Evolutionary conservation across 2,888 invertebrate species (phyloP), one percentile per base, ranked within the genome.

Genomic region (Protophormia terraenovae): DNA sequence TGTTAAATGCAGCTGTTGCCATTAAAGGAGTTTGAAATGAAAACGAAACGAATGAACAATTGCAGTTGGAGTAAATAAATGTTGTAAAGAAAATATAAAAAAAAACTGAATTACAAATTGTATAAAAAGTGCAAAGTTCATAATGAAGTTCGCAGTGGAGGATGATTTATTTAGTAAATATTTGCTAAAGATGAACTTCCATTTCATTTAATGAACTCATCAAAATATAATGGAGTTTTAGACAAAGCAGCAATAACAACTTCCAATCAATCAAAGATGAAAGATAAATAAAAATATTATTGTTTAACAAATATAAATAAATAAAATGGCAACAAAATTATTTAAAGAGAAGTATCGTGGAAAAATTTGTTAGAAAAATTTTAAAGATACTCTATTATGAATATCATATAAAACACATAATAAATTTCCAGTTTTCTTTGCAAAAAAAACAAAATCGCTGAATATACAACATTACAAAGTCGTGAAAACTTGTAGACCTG

Each of bases 1-100:
- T 78, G 85, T 85, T 85, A 79, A 82, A 79, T 85, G 82, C 85
- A 85, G 85, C 85, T 85, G 85, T 82, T 82, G 82, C 82, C 78
- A 53, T 78, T 78, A 73, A 81, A 84, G 77, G 55, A 82, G 81
- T 69, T 64, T 10, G 8, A 64, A 80, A 58, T 29, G 32, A 66
- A 80, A 73, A 58, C 24, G 24, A 64, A 60, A 50, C 60, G 55
- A 45, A 32, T 32, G 45, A 50, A 67, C 75, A 67, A 72, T 77
- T 80, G 76, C 58, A 76, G 64, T 62, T 79, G 47, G 14, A 69
- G 38, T 14, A 71, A 29, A 64, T n/a, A 64, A 32, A 45, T 38
- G 4, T 38, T 58, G 45, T 24, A 67, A 60, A 60, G 19, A 67
- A 67, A 47, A 66, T 35, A 16, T 12, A 19, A 50, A 22, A 41